Percentiles rank a stretch among this genome's conserved stretches.
These are phyloP conservation scores for Habropoda laboriosa DNA, from an alignment of 1,140 invertebrate genomes.

Conservation along the genomic window DNA sequence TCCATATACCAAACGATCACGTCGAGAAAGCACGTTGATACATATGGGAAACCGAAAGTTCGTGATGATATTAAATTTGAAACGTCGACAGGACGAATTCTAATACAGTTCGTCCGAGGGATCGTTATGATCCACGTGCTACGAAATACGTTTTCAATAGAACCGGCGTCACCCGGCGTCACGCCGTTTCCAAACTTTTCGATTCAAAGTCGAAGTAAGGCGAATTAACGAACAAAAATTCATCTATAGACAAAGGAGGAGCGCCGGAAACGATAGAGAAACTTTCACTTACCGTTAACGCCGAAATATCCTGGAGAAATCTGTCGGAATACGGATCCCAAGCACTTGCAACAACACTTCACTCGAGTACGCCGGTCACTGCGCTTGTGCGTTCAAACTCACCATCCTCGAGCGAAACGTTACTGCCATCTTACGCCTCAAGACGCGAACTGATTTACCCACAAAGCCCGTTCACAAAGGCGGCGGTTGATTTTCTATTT, in stretches of 20 bases:
- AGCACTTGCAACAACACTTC: constrained; percentile 63
- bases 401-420: neutral
- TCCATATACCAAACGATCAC: neutral
- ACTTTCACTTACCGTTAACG: constrained; percentile 43
- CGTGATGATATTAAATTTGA: neutral
- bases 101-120: neutral
- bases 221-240: neutral
- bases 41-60: neutral
- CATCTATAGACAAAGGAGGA: neutral
- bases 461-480: constrained; percentile 21
- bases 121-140: constrained; percentile 37
- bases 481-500: neutral
- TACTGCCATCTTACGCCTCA: constrained; percentile 40
- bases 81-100: neutral
- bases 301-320: constrained; percentile 50
- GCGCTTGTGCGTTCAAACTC: constrained; percentile 59
- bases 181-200: constrained; percentile 1
- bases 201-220: constrained; percentile 24
- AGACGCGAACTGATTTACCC: neutral
- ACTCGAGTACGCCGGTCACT: constrained; percentile 62
- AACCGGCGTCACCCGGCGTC: constrained; percentile 55
- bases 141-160: constrained; percentile 28
- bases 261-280: too few species aligned
- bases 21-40: neutral
- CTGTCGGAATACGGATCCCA: constrained; percentile 41